Evolutionary conservation across 2,888 invertebrate species (phyloP), one percentile per base, ranked within the genome.

Genomic region (Cyrtodaria siliqua): DNA sequence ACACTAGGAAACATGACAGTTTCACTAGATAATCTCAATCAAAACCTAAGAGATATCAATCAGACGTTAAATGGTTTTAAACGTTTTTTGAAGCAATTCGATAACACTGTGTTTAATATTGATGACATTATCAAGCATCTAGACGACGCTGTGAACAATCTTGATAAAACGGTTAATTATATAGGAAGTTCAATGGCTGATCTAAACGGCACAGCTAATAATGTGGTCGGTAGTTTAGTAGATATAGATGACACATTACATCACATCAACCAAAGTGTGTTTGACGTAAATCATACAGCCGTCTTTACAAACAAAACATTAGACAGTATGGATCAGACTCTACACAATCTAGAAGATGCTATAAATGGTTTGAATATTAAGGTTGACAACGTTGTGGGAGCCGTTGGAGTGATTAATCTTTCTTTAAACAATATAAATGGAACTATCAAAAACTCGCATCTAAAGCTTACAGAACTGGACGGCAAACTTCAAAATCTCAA

Each of bases 11-110:
- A 78, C 33, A 81, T 81, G 74, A 74, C 72, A 4, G 20, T 49
- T 2, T 81, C 81, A 6, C 56, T 81, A 27, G 62, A 62, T 24
- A 81, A 81, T 55, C 50, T 81, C 12, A 81, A 81, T 52, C n/a
- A 47, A 12, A 81, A 81, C 56, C 49, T 81, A 23, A 47, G 62
- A 12, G 64, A 59, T 29, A 78, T 81, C 8, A 81, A 78, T 24
- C 27, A 59, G 38, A 81, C 78, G 18, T 55, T 81, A 49, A 61
- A 60, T 9, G 62, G 26, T 6, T 75, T 81, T 27, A 81, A 75
- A 55, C 40, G 38, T 1, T 81, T 78, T 23, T 44, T 81, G 2
- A 63, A 66, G 38, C 56, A 59, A 27, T 72, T 81, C 47, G 67
- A 70, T 29, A 69, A 67, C 27, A 75, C 71, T 1, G 52, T 78